Evolutionary conservation across 2,888 invertebrate genomes (phyloP).

Genomic region (Syrista parreyssii): DNA sequence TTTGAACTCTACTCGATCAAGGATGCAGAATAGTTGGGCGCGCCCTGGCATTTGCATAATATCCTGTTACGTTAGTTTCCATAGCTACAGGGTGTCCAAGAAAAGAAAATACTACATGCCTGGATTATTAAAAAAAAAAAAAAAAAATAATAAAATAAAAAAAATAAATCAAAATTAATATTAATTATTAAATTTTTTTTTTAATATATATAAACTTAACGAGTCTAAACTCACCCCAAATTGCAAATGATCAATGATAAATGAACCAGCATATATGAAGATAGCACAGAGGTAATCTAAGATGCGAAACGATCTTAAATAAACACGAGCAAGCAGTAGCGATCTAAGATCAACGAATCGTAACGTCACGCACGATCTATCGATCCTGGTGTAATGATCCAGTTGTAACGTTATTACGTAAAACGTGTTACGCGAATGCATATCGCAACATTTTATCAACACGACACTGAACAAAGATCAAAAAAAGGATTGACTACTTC

Average conservation of each 20-base stretch:
- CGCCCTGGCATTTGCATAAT: conserved; percentile 24
- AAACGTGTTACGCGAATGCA: not conserved
- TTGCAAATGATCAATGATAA: not conserved
- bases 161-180: not conserved
- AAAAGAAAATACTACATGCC: not conserved
- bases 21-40: conserved; percentile 12
- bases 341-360: not conserved
- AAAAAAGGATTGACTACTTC: not conserved
- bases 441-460: not conserved
- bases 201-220: not conserved
- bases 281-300: not conserved
- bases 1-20: not conserved
- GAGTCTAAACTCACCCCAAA: not conserved
- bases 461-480: not conserved
- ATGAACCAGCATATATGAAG: not conserved
- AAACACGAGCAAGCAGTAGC: not conserved
- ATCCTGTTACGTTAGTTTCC: conserved; percentile 12
- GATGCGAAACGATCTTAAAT: not conserved
- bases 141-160: not conserved
- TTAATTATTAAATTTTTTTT: not conserved
- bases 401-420: not conserved
- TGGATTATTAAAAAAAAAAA: not conserved
- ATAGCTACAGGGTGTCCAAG: not conserved
- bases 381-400: not conserved
- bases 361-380: not conserved